phyloP scores from a whole-genome alignment of 2,888 invertebrate genomes.

The Teleiodes luculella region DNA sequence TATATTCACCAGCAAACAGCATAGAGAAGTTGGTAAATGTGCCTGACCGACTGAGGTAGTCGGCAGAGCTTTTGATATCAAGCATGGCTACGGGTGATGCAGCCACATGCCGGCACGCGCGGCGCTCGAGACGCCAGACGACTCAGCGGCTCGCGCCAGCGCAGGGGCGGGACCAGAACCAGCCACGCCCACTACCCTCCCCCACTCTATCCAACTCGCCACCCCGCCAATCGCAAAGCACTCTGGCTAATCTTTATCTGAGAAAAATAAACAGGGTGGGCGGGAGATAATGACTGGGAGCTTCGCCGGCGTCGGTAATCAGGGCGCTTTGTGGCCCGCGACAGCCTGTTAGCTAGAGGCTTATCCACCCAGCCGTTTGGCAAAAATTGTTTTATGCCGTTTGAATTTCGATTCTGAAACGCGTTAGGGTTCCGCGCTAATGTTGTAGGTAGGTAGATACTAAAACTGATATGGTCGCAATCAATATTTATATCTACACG shows the following conservation, averaged over 20 bases:
- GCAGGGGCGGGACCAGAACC: conserved; percentile 33
- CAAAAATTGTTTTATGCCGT: conserved; percentile 55
- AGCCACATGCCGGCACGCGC: conserved; percentile 51
- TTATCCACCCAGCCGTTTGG: conserved; percentile 59
- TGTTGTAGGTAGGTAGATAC: neutral
- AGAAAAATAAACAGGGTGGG: conserved; percentile 77
- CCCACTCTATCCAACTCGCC: conserved; percentile 39
- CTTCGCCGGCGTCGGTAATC: conserved; percentile 66
- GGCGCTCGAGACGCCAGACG: conserved; percentile 44
- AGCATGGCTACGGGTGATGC: conserved; percentile 81
- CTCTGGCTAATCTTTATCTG: conserved; percentile 76
- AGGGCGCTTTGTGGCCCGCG: conserved; percentile 69
- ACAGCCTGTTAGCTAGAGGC: conserved; percentile 59
- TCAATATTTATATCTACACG: neutral
- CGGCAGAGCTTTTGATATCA: conserved; percentile 94
- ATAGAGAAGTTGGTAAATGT: conserved; percentile 97
- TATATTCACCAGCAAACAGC: conserved; percentile 92
- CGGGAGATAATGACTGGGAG: conserved; percentile 72
- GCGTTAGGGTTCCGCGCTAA: conserved; percentile 7
- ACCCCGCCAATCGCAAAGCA: conserved; percentile 66
- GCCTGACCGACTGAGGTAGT: conserved; percentile 93
- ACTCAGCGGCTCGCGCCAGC: conserved; percentile 24
- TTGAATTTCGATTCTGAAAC: conserved; percentile 32
- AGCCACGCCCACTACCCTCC: conserved; percentile 42
- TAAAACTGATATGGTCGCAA: neutral